Evolutionary conservation across 1,140 invertebrate species (phyloP).

Genomic region (Harlomillsia oculata): DNA sequence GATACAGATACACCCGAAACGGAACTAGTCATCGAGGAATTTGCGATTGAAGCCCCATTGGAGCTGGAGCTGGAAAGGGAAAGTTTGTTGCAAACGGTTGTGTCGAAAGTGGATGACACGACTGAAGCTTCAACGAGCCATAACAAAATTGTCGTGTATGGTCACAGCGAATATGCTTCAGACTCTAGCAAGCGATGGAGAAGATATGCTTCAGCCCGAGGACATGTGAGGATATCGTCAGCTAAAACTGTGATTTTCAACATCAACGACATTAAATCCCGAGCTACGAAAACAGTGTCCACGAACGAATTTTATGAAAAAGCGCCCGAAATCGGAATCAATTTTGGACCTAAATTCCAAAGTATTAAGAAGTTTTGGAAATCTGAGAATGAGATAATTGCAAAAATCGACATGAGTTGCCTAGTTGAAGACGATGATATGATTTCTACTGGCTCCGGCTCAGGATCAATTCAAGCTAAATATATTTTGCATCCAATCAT

Average conservation of each 20-base stretch:
- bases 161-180: too few species aligned
- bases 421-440: too few species aligned
- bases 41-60: conserved; percentile 18
- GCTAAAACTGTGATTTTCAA: too few species aligned
- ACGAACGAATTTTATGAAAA: conserved; percentile 14
- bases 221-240: too few species aligned
- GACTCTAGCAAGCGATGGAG: too few species aligned
- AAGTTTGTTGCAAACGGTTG: not conserved
- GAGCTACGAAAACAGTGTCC: not conserved
- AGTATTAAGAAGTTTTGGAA: conserved; percentile 14
- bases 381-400: conserved; percentile 9
- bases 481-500: conserved; percentile 27
- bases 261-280: conserved; percentile 6
- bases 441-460: too few species aligned
- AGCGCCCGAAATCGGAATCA: conserved; percentile 11
- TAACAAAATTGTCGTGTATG: not conserved
- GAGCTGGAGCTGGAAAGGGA: conserved; percentile 1
- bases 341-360: conserved; percentile 26
- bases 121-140: not conserved
- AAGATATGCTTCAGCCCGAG: too few species aligned
- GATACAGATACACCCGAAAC: not conserved
- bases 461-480: too few species aligned
- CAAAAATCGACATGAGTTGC: too few species aligned
- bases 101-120: not conserved
- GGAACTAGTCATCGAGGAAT: not conserved